phyloP scores from a whole-genome alignment of 2,113 vertebrate species.

The Psettodes erumei region DNA sequence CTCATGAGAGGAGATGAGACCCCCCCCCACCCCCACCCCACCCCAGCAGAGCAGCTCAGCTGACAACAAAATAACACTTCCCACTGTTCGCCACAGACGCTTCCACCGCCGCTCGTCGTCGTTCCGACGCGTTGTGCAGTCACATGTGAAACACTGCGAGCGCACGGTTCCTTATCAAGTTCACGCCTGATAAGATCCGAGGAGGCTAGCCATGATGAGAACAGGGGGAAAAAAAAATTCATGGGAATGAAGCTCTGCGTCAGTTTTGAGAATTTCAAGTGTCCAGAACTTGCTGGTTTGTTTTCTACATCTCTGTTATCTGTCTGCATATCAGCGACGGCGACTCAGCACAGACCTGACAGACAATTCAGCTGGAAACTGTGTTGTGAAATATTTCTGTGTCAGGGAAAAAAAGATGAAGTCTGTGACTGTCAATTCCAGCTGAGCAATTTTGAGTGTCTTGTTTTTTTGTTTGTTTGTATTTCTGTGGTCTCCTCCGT shows the following conservation, averaged over 20 bases:
- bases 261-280: constrained; percentile 14
- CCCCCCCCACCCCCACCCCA: too few species aligned
- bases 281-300: constrained; percentile 17
- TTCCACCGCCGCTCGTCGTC: neutral
- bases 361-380: constrained; percentile 26
- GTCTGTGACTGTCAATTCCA: constrained; percentile 21
- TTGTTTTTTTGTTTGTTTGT: too few species aligned
- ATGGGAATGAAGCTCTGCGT: constrained; percentile 16
- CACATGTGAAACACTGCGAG: neutral
- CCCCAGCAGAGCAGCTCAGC: constrained; percentile 39
- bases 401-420: constrained; percentile 19
- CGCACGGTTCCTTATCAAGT: neutral
- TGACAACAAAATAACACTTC: constrained; percentile 19
- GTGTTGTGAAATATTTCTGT: neutral
- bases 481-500: neutral
- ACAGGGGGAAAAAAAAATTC: neutral
- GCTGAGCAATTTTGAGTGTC: neutral
- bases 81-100: constrained; percentile 6
- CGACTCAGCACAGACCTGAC: constrained; percentile 34
- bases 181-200: neutral
- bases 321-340: constrained; percentile 30
- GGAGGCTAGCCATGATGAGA: neutral
- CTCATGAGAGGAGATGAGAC: constrained; percentile 30
- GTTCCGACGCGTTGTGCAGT: neutral
- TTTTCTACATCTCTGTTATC: constrained; percentile 22